These are phyloP conservation scores for Olivierus martensii DNA, from an alignment of 1,140 invertebrate genomes.

Conservation along the genomic window DNA sequence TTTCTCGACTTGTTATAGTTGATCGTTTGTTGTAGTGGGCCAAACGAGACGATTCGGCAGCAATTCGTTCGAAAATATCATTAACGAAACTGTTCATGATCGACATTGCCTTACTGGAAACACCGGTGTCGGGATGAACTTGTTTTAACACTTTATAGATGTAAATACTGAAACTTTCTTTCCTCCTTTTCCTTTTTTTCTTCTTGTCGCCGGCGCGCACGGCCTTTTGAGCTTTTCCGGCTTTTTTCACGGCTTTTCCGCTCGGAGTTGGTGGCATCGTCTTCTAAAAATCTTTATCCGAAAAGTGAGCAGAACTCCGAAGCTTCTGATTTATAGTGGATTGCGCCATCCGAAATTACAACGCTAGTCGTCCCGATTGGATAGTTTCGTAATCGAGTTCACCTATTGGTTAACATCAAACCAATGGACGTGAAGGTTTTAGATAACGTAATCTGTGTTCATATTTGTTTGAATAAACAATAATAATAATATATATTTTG, in stretches of 20 bases:
- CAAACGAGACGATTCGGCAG: slow-evolving; percentile 48
- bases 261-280: slow-evolving; percentile 30
- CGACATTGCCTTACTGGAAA: slow-evolving; percentile 39
- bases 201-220: slow-evolving; percentile 30
- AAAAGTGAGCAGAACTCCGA: too few species aligned
- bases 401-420: too few species aligned
- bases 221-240: slow-evolving; percentile 33
- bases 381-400: too few species aligned
- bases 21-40: slow-evolving; percentile 54
- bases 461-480: too few species aligned
- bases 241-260: slow-evolving; percentile 35
- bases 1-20: slow-evolving; percentile 42
- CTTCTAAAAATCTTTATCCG: too few species aligned
- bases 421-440: too few species aligned
- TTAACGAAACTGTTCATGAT: slow-evolving; percentile 40
- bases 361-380: too few species aligned
- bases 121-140: slow-evolving; percentile 37
- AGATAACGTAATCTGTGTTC: too few species aligned
- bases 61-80: slow-evolving; percentile 39
- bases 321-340: too few species aligned
- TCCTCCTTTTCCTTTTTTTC: slow-evolving; percentile 30
- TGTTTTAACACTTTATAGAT: slow-evolving; percentile 31
- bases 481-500: too few species aligned
- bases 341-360: too few species aligned
- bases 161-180: slow-evolving; percentile 42